These are phyloP conservation scores for Mugil cephalus DNA, from an alignment of 2,113 vertebrate species.

Conservation along the genomic window DNA sequence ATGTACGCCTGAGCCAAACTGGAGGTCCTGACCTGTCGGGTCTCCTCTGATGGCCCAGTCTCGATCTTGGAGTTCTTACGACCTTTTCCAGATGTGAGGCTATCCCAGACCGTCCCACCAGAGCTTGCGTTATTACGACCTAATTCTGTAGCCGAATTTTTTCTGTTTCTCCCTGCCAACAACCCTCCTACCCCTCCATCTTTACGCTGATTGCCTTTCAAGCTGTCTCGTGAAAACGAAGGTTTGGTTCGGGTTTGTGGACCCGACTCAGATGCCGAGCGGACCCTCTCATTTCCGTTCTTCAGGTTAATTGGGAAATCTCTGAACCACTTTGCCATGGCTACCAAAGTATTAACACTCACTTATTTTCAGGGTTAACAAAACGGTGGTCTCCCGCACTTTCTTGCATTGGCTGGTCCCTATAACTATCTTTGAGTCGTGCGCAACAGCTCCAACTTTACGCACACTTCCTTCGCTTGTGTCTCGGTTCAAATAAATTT, in stretches of 20 bases:
- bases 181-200: conserved; percentile 79
- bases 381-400: not conserved
- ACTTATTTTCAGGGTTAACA: not conserved
- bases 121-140: conserved; percentile 79
- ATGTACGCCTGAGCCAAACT: conserved; percentile 90
- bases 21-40: conserved; percentile 75
- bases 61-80: conserved; percentile 89
- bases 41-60: conserved; percentile 80
- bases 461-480: conserved; percentile 61
- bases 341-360: conserved; percentile 18
- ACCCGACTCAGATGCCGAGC: conserved; percentile 86
- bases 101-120: conserved; percentile 85
- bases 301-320: conserved; percentile 93
- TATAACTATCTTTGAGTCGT: not conserved
- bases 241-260: conserved; percentile 83
- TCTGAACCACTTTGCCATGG: conserved; percentile 96
- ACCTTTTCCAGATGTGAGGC: conserved; percentile 88
- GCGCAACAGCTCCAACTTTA: conserved; percentile 63
- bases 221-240: conserved; percentile 76
- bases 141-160: conserved; percentile 89
- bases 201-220: conserved; percentile 85
- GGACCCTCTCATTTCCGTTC: conserved; percentile 88
- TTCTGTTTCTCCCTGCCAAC: conserved; percentile 86
- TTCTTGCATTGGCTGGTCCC: not conserved
- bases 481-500: not conserved